These are phyloP conservation scores for Macrosoma leucophasiata DNA, from an alignment of 2,888 invertebrate genomes.

Conservation along the genomic window DNA sequence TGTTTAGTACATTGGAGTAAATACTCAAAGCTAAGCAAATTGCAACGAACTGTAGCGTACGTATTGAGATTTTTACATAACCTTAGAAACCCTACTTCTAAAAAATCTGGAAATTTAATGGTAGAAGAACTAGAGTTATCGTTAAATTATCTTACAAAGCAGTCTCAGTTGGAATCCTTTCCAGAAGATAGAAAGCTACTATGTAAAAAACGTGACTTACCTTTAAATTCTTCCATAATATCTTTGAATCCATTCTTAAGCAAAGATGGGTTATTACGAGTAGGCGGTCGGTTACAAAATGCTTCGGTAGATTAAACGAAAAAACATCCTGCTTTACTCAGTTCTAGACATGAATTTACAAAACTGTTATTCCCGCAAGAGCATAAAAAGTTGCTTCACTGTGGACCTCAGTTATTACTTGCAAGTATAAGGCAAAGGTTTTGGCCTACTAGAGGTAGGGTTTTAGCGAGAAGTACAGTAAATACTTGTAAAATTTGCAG, in stretches of 20 bases:
- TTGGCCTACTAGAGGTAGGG: constrained; percentile 12
- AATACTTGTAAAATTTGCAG: constrained; percentile 12
- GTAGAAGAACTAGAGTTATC: constrained; percentile 4
- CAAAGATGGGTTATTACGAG: constrained; percentile 2
- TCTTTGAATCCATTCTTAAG: background rate
- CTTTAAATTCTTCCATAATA: background rate
- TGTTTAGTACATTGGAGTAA: too few species aligned
- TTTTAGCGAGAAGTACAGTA: constrained; percentile 9
- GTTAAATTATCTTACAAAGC: constrained; percentile 5
- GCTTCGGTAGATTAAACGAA: constrained; percentile 10
- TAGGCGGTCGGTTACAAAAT: constrained; percentile 9
- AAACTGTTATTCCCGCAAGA: constrained; percentile 15
- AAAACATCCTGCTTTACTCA: constrained; percentile 7
- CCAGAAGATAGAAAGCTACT: constrained; percentile 1
- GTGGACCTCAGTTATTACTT: constrained; percentile 14
- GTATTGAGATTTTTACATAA: constrained; percentile 10
- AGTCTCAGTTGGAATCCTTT: constrained; percentile 9
- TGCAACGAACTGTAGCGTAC: too few species aligned
- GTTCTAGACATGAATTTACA: constrained; percentile 9
- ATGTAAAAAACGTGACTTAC: constrained; percentile 4
- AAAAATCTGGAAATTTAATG: constrained; percentile 7
- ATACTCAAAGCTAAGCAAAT: too few species aligned
- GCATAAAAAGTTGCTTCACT: constrained; percentile 11
- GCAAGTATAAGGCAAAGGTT: constrained; percentile 5
- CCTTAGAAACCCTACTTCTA: constrained; percentile 1